Conservation (phyloP, 2,797 vertebrate species). For the Mionectes olivaceus region DNA sequence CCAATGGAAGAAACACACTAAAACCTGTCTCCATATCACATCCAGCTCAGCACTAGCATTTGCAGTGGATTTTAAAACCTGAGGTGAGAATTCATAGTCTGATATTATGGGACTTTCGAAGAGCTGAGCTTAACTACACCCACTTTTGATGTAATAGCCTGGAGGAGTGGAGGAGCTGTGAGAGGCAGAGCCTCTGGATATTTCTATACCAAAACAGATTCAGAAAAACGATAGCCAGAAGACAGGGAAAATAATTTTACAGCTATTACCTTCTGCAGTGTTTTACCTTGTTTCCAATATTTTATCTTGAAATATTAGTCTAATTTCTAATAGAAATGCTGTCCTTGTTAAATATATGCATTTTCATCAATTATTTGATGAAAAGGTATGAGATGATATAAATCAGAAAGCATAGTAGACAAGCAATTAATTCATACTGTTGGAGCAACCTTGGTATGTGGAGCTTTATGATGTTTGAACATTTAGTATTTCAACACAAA, state of each 20-base stretch:
- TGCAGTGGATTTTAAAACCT: background rate
- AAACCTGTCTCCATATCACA: background rate
- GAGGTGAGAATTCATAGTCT: background rate
- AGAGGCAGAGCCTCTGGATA: background rate
- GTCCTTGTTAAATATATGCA: background rate
- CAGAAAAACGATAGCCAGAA: conserved; percentile 9
- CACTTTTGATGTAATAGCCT: background rate
- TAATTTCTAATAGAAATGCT: background rate
- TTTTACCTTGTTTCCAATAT: conserved; percentile 24
- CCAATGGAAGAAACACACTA: background rate
- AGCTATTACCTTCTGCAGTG: background rate
- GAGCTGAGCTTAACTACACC: background rate
- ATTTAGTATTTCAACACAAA: conserved; percentile 6
- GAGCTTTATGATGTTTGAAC: background rate
- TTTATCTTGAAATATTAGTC: background rate
- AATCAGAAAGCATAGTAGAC: background rate
- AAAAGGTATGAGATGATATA: background rate
- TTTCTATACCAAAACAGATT: background rate
- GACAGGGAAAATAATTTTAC: background rate
- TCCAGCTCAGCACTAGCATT: background rate
- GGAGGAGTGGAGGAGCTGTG: background rate
- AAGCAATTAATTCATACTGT: background rate
- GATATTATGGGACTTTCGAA: background rate
- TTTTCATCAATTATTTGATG: conserved; percentile 1
- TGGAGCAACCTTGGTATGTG: background rate